Evolutionary conservation across 2,113 vertebrate genomes (phyloP).

Genomic region (Nansenia antarctica): DNA sequence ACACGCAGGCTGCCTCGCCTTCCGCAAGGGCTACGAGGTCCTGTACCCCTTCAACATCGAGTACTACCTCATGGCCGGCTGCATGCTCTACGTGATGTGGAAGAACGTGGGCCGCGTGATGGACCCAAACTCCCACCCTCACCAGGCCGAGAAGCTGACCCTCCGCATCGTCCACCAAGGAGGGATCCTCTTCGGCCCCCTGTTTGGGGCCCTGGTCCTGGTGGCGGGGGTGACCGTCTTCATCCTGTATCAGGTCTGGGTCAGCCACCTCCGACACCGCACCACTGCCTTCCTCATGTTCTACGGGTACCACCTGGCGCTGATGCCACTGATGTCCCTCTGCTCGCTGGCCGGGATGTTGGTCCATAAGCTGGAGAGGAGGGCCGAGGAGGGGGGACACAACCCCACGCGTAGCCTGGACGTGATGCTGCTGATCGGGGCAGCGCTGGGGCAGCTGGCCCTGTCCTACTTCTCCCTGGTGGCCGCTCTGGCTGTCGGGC

Average conservation of each 20-base stretch:
- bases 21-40: slow-evolving; percentile 84
- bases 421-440: slow-evolving; percentile 78
- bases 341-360: slow-evolving; percentile 70
- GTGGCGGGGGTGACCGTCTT: slow-evolving; percentile 73
- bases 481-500: slow-evolving; percentile 75
- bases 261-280: slow-evolving; percentile 33
- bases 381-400: slow-evolving; percentile 70
- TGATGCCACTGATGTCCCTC: slow-evolving; percentile 82
- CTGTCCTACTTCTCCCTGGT: slow-evolving; percentile 90
- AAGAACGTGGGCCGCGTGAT: slow-evolving; percentile 83
- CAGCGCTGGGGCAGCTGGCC: slow-evolving; percentile 80
- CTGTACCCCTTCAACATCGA: slow-evolving; percentile 91
- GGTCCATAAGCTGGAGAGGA: slow-evolving; percentile 77
- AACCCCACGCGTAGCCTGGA: slow-evolving; percentile 90
- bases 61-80: slow-evolving; percentile 84
- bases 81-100: slow-evolving; percentile 91
- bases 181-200: slow-evolving; percentile 61
- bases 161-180: slow-evolving; percentile 59
- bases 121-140: background rate
- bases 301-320: slow-evolving; percentile 78
- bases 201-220: slow-evolving; percentile 72
- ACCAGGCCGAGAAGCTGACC: slow-evolving; percentile 57
- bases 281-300: slow-evolving; percentile 76
- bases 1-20: slow-evolving; percentile 68
- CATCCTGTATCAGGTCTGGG: slow-evolving; percentile 84